These are phyloP conservation scores for Brotula barbata DNA, from an alignment of 2,797 vertebrate species.

Conservation along the genomic window DNA sequence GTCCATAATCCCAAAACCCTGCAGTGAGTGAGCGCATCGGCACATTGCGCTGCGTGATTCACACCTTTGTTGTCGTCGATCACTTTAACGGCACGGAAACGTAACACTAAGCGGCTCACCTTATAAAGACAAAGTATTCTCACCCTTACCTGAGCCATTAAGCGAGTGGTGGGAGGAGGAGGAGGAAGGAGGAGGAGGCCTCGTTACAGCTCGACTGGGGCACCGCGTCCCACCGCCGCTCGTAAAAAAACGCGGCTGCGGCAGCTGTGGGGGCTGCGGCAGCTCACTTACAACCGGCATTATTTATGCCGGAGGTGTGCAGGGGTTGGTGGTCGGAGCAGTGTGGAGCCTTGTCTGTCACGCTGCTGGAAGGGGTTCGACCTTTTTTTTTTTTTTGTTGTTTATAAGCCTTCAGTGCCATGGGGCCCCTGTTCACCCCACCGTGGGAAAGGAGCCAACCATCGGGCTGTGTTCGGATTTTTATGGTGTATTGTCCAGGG, in stretches of 20 bases:
- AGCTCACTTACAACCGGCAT: conserved; percentile 63
- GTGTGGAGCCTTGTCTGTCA: conserved; percentile 68
- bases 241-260: conserved; percentile 73
- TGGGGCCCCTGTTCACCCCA: conserved; percentile 49
- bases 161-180: conserved; percentile 34
- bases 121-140: conserved; percentile 65
- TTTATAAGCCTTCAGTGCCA: conserved; percentile 65
- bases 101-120: conserved; percentile 61
- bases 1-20: too few relatives aligned
- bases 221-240: conserved; percentile 64
- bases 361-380: conserved; percentile 59
- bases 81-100: conserved; percentile 67
- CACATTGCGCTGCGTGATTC: conserved; percentile 28
- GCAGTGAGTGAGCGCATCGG: conserved; percentile 12
- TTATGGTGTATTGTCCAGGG: conserved; percentile 60
- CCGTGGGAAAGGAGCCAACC: conserved; percentile 71
- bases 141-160: conserved; percentile 67
- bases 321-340: conserved; percentile 28
- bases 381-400: conserved; percentile 50
- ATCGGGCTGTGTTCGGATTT: conserved; percentile 54
- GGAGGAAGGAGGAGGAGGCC: too few relatives aligned
- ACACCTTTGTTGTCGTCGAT: conserved; percentile 62
- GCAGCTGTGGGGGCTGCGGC: conserved; percentile 26
- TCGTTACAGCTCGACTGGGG: conserved; percentile 70
- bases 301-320: conserved; percentile 73